These are phyloP conservation scores for Drosophila baimaii DNA, from an alignment of 1,140 invertebrate species.

Conservation along the genomic window DNA sequence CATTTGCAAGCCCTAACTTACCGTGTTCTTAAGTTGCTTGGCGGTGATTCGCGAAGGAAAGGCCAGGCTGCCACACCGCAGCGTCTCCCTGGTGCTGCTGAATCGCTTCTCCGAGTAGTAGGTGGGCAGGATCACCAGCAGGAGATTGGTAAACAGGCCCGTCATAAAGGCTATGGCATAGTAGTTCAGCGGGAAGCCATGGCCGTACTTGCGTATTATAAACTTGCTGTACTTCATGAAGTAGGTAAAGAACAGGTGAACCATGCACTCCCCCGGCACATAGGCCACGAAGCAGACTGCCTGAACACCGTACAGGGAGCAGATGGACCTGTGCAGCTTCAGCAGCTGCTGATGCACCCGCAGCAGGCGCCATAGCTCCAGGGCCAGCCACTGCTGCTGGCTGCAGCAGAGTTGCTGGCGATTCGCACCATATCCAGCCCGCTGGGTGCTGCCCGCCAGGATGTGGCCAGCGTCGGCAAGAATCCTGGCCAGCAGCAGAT, in stretches of 20 bases:
- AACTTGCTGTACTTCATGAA: constrained; percentile 57
- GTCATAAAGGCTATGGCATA: neutral
- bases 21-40: constrained; percentile 42
- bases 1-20: constrained; percentile 22
- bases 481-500: constrained; percentile 39
- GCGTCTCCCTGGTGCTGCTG: neutral
- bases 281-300: constrained; percentile 44
- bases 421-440: neutral
- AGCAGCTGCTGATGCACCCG: constrained; percentile 40
- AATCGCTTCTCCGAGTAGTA: constrained; percentile 35
- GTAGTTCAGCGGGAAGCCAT: constrained; percentile 4
- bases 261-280: constrained; percentile 45
- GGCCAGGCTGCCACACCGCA: neutral
- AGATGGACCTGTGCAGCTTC: constrained; percentile 33
- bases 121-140: constrained; percentile 40
- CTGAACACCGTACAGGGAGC: constrained; percentile 38
- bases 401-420: constrained; percentile 15
- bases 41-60: constrained; percentile 25
- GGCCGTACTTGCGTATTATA: constrained; percentile 18
- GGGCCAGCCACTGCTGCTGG: constrained; percentile 56
- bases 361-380: constrained; percentile 54
- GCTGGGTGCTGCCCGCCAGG: neutral
- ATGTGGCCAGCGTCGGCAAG: constrained; percentile 36
- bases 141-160: constrained; percentile 42
- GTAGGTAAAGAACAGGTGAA: constrained; percentile 59